These are phyloP conservation scores for Potorous gilbertii DNA, from an alignment of 2,797 vertebrate species.

Conservation along the genomic window DNA sequence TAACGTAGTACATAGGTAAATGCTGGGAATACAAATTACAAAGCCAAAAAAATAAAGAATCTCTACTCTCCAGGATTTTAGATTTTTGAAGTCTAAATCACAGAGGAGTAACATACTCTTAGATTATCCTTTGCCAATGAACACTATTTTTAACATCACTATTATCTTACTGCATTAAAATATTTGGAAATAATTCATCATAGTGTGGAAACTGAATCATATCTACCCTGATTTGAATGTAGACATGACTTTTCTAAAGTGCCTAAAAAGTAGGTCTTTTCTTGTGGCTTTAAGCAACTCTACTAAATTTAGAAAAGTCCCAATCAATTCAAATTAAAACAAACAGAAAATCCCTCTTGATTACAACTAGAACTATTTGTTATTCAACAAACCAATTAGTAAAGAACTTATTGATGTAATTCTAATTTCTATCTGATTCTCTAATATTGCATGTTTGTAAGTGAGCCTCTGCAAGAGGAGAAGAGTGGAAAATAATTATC, in stretches of 20 bases:
- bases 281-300: constrained; percentile 15
- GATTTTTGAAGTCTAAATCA: neutral
- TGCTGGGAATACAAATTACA: neutral
- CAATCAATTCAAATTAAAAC: constrained; percentile 18
- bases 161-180: neutral
- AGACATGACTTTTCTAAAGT: neutral
- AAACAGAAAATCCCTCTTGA: neutral
- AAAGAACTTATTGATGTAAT: neutral
- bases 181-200: neutral
- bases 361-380: neutral
- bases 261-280: constrained; percentile 44
- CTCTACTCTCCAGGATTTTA: neutral
- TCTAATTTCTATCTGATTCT: neutral
- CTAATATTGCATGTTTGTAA: neutral
- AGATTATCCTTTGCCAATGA: neutral
- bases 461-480: neutral
- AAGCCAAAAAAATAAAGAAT: neutral
- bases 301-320: constrained; percentile 3
- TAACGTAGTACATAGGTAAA: neutral
- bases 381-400: neutral
- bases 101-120: neutral
- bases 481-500: neutral
- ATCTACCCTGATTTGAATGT: neutral
- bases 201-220: neutral
- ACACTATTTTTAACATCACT: neutral